Conservation (phyloP, 2,113 vertebrate genomes). For the Phaetusa simplex region DNA sequence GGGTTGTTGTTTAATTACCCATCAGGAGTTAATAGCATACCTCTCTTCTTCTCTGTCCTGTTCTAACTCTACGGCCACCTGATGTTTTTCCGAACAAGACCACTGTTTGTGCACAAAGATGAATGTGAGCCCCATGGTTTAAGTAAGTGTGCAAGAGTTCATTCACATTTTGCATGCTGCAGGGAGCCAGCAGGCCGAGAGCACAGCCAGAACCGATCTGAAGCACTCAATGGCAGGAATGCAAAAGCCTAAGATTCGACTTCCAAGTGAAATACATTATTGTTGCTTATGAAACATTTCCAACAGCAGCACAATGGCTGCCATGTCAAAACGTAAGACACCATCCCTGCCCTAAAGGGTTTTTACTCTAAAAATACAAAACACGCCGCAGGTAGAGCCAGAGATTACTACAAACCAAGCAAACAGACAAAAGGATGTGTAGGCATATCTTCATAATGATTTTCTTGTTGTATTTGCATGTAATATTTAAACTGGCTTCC, state of each 20-base stretch:
- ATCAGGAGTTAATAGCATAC: neutral
- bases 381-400: neutral
- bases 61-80: neutral
- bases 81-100: neutral
- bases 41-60: neutral
- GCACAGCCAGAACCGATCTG: neutral
- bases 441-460: neutral
- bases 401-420: neutral
- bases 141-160: neutral
- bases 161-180: neutral
- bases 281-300: neutral
- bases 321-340: neutral
- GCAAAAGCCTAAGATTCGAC: constrained; percentile 14
- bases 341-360: neutral
- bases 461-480: neutral
- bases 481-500: neutral
- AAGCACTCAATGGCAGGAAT: neutral
- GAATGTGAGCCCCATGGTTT: neutral
- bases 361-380: neutral
- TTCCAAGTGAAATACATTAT: constrained; percentile 2
- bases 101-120: neutral
- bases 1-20: neutral
- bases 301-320: neutral
- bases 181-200: neutral
- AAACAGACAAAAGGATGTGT: neutral